These are phyloP conservation scores for Hirtodrosophila duncani DNA, from an alignment of 2,888 invertebrate genomes.

Conservation along the genomic window DNA sequence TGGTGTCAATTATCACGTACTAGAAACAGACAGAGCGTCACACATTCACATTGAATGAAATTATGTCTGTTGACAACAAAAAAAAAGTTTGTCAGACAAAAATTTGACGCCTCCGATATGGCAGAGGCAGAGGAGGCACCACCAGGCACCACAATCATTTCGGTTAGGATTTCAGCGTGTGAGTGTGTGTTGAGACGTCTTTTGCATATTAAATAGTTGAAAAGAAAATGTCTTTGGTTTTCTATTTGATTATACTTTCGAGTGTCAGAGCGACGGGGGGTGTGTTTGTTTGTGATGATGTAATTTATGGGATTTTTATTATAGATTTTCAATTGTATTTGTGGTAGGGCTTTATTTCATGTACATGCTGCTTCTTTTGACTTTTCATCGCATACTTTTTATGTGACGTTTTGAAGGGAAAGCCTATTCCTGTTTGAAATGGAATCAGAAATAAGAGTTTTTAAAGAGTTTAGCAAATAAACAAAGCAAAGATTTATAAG, in stretches of 20 bases:
- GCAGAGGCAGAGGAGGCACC: too few relatives aligned
- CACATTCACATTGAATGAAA: too few relatives aligned
- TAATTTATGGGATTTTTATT: conserved; percentile 60
- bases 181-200: conserved; percentile 26
- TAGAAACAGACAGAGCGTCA: too few relatives aligned
- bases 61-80: conserved; percentile 25
- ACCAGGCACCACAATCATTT: conserved; percentile 47
- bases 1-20: conserved; percentile 68
- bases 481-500: too few relatives aligned
- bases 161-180: conserved; percentile 17
- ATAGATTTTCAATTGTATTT: conserved; percentile 34
- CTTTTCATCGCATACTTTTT: too few relatives aligned
- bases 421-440: background rate
- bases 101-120: conserved; percentile 50
- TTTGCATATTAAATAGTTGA: conserved; percentile 52
- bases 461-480: too few relatives aligned
- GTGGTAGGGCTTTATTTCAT: background rate
- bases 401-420: too few relatives aligned
- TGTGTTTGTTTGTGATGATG: conserved; percentile 40
- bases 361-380: too few relatives aligned
- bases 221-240: conserved; percentile 12
- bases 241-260: conserved; percentile 23
- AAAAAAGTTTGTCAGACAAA: conserved; percentile 43
- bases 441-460: conserved; percentile 19
- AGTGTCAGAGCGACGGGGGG: conserved; percentile 7